These are phyloP conservation scores for Galerucella pusilla DNA, from an alignment of 2,888 invertebrate species.

Conservation along the genomic window DNA sequence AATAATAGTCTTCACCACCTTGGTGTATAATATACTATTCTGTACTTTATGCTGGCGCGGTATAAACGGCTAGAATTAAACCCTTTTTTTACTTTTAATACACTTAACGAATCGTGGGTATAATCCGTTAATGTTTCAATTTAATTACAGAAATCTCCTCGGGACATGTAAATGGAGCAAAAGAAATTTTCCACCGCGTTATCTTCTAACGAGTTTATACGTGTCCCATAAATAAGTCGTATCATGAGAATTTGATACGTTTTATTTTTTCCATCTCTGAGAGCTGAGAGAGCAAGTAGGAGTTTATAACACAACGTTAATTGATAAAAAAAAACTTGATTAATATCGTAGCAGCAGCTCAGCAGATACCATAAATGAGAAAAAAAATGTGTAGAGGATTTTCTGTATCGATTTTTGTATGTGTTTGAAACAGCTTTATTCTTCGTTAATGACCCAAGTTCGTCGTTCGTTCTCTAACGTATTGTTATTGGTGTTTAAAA, in stretches of 20 bases:
- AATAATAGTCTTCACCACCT: no score
- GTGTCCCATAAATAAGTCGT: conserved; percentile 21
- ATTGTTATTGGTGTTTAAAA: conserved; percentile 41
- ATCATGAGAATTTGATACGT: conserved; percentile 20
- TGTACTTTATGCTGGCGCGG: no score
- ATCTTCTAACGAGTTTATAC: conserved; percentile 14
- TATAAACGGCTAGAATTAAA: no score
- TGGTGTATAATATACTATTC: no score
- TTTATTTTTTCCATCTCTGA: conserved; percentile 9
- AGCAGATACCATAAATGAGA: conserved; percentile 4
- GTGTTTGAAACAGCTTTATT: conserved; percentile 34
- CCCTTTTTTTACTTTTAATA: neutral
- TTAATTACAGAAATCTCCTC: conserved; percentile 12
- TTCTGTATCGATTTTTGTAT: conserved; percentile 22
- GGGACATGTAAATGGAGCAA: neutral
- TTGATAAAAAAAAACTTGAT: conserved; percentile 32
- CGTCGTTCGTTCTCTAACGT: conserved; percentile 35
- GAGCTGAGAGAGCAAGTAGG: neutral
- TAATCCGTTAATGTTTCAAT: neutral
- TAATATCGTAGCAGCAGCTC: conserved; percentile 23
- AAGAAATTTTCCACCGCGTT: conserved; percentile 7
- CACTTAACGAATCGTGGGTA: neutral
- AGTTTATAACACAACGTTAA: conserved; percentile 28
- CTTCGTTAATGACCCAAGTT: conserved; percentile 40
- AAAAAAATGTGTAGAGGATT: conserved; percentile 27